Conservation (phyloP, 2,888 invertebrate genomes). For the Drosophila antonietae region DNA sequence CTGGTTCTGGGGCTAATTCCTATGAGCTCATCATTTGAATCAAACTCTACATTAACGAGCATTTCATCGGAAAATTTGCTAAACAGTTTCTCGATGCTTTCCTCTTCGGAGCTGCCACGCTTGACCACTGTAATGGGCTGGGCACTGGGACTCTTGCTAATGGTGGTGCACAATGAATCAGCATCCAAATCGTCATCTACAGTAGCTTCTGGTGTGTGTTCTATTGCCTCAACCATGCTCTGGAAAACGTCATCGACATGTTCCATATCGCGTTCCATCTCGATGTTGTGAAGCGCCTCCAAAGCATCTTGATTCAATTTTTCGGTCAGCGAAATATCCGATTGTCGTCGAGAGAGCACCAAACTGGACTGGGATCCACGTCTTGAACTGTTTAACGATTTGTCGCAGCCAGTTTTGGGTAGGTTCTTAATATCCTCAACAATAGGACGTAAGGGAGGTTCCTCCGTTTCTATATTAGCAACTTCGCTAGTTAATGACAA, state of each 20-base stretch:
- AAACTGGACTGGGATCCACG: conserved; percentile 77
- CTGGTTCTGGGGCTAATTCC: conserved; percentile 73
- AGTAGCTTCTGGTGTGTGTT: conserved; percentile 17
- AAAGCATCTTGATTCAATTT: conserved; percentile 67
- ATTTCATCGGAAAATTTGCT: conserved; percentile 82
- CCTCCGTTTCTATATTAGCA: conserved; percentile 6
- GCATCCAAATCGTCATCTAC: conserved; percentile 60
- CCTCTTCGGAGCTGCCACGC: conserved; percentile 82
- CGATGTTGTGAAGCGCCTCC: conserved; percentile 43
- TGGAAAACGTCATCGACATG: conserved; percentile 77
- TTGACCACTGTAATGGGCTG: conserved; percentile 74
- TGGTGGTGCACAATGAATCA: conserved; percentile 79
- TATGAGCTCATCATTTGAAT: conserved; percentile 82
- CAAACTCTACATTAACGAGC: conserved; percentile 83
- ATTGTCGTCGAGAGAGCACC: conserved; percentile 62
- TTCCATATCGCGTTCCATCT: conserved; percentile 36
- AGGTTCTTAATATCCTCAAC: conserved; percentile 80
- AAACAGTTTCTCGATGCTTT: conserved; percentile 83
- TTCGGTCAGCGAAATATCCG: conserved; percentile 70
- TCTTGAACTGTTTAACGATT: conserved; percentile 74
- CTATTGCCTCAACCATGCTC: conserved; percentile 70
- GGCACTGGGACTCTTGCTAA: conserved; percentile 81
- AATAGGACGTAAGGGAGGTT: conserved; percentile 22
- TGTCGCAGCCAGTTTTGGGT: conserved; percentile 81
- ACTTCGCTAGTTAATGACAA: conserved; percentile 7